Percentiles rank a stretch among this genome's conserved stretches.
Evolutionary conservation across 1,140 invertebrate species (phyloP).

Genomic region (Maniola jurtina): DNA sequence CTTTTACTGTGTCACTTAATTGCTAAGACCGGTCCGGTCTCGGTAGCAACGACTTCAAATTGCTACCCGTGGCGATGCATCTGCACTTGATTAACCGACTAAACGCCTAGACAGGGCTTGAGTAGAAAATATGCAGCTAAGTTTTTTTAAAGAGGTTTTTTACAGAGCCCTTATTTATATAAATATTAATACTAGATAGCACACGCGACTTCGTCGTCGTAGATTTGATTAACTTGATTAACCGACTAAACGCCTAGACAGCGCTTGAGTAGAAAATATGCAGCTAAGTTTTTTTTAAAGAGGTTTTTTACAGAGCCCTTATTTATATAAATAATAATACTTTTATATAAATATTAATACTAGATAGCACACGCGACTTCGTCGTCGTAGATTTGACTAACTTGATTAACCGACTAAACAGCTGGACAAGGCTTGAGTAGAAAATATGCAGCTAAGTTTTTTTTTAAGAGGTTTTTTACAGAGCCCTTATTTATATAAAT

Average conservation of each 20-base stretch:
- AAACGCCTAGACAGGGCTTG: constrained; percentile 22
- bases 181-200: too few relatives aligned
- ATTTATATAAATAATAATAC: too few relatives aligned
- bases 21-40: constrained; percentile 52
- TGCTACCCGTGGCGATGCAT: constrained; percentile 55
- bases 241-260: constrained; percentile 26
- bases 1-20: constrained; percentile 72
- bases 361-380: too few relatives aligned
- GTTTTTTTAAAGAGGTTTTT: neutral
- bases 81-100: constrained; percentile 45
- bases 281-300: too few relatives aligned
- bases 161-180: neutral
- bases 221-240: too few relatives aligned
- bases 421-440: constrained; percentile 19
- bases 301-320: too few relatives aligned
- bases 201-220: too few relatives aligned
- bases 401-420: constrained; percentile 41
- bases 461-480: neutral
- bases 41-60: constrained; percentile 69
- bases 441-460: constrained; percentile 5
- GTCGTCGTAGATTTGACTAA: too few relatives aligned
- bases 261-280: constrained; percentile 15
- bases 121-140: constrained; percentile 8
- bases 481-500: neutral
- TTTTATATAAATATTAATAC: too few relatives aligned